A percentile compares a stretch with the other conserved stretches of the same genome.
phyloP scores from a whole-genome alignment of 2,113 vertebrate genomes.

The Tetrax tetrax region DNA sequence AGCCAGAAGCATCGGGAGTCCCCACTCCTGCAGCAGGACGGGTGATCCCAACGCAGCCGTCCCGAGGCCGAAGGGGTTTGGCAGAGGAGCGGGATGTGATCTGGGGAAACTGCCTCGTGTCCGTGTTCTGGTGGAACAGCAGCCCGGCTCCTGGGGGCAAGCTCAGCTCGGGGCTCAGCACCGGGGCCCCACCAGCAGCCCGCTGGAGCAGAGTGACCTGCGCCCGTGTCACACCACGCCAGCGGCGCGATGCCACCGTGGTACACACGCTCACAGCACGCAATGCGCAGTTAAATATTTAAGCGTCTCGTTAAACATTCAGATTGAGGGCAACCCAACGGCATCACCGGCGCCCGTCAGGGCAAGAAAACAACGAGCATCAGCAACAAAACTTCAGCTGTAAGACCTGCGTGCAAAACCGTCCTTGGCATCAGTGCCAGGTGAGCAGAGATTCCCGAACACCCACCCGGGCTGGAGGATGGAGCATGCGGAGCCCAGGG shows the following conservation, averaged over 20 bases:
- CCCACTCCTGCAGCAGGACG: not conserved
- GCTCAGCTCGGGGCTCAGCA: not conserved
- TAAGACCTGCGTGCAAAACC: fast-evolving
- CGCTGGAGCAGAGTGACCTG: not conserved
- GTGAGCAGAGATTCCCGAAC: fast-evolving
- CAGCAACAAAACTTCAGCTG: not conserved
- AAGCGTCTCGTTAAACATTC: not conserved
- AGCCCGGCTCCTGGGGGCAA: fast-evolving
- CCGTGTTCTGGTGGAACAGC: not conserved
- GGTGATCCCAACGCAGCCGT: not conserved
- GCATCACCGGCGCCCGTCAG: not conserved
- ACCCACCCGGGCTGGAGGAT: fast-evolving
- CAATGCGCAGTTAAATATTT: not conserved
- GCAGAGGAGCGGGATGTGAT: too few species aligned
- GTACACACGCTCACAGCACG: fast-evolving
- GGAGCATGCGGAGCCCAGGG: not conserved
- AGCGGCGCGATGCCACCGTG: fast-evolving
- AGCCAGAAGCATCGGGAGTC: not conserved
- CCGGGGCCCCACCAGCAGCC: not conserved
- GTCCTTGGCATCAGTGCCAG: fast-evolving
- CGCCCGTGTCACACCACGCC: fast-evolving
- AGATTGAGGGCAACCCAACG: not conserved
- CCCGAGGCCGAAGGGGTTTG: not conserved
- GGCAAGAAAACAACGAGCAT: not conserved
- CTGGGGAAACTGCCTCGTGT: fast-evolving